phyloP scores from a whole-genome alignment of 2,888 invertebrate genomes.

The Scrobipalpa atriplicella region DNA sequence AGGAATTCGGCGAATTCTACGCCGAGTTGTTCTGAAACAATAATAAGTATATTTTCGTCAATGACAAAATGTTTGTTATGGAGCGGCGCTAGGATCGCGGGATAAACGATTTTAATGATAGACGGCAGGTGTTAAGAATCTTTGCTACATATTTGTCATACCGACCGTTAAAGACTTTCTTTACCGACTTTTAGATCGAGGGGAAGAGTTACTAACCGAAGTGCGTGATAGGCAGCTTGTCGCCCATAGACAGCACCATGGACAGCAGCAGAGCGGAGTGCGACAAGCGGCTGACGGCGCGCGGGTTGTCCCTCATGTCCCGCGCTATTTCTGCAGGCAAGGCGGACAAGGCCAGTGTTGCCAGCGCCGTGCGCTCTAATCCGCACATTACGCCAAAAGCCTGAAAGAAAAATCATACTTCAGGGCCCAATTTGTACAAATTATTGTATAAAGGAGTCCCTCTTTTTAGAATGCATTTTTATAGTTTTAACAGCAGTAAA shows the following conservation, averaged over 20 bases:
- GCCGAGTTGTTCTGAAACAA: conserved; percentile 89
- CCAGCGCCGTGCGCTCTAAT: conserved; percentile 90
- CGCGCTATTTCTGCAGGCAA: conserved; percentile 95
- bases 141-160: too few relatives aligned
- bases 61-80: too few relatives aligned
- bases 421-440: not conserved
- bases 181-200: too few relatives aligned
- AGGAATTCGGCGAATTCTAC: conserved; percentile 91
- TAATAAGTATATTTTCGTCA: too few relatives aligned
- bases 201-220: too few relatives aligned
- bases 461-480: too few relatives aligned
- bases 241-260: conserved; percentile 95
- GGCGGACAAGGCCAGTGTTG: conserved; percentile 92
- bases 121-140: too few relatives aligned
- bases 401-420: conserved; percentile 60
- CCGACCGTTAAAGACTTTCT: too few relatives aligned
- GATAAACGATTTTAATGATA: too few relatives aligned
- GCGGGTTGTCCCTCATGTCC: conserved; percentile 90
- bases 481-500: not conserved
- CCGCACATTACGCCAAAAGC: conserved; percentile 95
- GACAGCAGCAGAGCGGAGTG: conserved; percentile 92
- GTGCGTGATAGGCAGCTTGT: conserved; percentile 94
- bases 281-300: conserved; percentile 90
- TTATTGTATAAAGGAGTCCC: too few relatives aligned
- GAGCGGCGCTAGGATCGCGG: too few relatives aligned